Evolutionary conservation across 2,797 vertebrate species (phyloP).

Genomic region (Tragopan temminckii): DNA sequence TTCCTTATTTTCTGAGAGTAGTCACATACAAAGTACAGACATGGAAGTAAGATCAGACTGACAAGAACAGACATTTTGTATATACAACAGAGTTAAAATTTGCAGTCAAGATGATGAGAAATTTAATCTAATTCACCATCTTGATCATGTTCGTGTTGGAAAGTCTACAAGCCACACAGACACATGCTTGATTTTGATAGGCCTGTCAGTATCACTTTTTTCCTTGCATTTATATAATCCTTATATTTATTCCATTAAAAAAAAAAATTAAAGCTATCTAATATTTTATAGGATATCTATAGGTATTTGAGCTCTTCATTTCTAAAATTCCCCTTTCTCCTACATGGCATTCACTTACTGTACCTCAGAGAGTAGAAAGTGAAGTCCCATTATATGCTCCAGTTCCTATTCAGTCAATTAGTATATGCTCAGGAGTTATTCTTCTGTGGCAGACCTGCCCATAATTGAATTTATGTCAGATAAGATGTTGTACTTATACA

Average conservation of each 20-base stretch:
- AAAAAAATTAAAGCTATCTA: background rate
- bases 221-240: background rate
- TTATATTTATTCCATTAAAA: background rate
- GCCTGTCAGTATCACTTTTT: background rate
- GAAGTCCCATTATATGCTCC: background rate
- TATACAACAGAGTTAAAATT: background rate
- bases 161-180: background rate
- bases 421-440: constrained; percentile 10
- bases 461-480: constrained; percentile 65
- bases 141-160: constrained; percentile 1
- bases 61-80: background rate
- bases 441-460: constrained; percentile 31
- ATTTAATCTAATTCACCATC: background rate
- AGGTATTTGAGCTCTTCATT: background rate
- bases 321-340: background rate
- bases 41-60: background rate
- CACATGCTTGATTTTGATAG: background rate
- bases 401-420: constrained; percentile 18
- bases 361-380: background rate
- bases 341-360: background rate
- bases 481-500: constrained; percentile 31
- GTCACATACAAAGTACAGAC: background rate
- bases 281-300: background rate
- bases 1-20: background rate
- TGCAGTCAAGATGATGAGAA: background rate